A percentile compares a stretch with the other conserved stretches of the same genome.
These are phyloP conservation scores for Himalopsyche japonica DNA, from an alignment of 2,888 invertebrate species.

Conservation along the genomic window DNA sequence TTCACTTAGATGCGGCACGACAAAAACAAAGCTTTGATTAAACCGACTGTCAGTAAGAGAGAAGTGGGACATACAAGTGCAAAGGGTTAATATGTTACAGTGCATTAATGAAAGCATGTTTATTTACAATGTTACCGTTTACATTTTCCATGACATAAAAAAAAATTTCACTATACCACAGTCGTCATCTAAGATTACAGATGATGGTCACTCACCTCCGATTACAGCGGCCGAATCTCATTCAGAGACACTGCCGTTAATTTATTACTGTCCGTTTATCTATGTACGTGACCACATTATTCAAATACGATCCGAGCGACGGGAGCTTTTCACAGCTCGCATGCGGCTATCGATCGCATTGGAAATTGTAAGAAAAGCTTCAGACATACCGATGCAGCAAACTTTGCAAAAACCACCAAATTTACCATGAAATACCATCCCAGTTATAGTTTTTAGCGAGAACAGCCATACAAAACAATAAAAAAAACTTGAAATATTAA, in stretches of 20 bases:
- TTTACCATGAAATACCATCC: slow-evolving; percentile 14
- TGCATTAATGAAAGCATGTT: background rate
- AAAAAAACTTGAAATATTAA: slow-evolving; percentile 16
- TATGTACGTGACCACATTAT: background rate
- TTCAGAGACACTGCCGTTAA: background rate
- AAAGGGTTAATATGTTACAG: background rate
- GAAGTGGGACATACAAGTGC: background rate
- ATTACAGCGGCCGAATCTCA: no score
- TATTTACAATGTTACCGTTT: background rate
- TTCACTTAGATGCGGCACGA: background rate
- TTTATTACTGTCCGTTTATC: background rate
- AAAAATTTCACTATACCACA: background rate
- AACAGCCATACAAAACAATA: slow-evolving; percentile 13
- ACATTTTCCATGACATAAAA: background rate
- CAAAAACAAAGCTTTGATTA: background rate
- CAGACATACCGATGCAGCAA: background rate
- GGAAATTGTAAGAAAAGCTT: background rate
- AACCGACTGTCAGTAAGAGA: background rate
- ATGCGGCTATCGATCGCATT: background rate
- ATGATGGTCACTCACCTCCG: background rate
- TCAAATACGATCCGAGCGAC: background rate
- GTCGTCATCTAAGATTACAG: background rate
- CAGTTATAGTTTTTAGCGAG: slow-evolving; percentile 8
- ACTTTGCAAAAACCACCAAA: slow-evolving; percentile 17
- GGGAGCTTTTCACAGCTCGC: background rate